A percentile compares a stretch with the other conserved stretches of the same genome.
Evolutionary conservation across 2,797 vertebrate species (phyloP).

Genomic region (Sparus aurata): DNA sequence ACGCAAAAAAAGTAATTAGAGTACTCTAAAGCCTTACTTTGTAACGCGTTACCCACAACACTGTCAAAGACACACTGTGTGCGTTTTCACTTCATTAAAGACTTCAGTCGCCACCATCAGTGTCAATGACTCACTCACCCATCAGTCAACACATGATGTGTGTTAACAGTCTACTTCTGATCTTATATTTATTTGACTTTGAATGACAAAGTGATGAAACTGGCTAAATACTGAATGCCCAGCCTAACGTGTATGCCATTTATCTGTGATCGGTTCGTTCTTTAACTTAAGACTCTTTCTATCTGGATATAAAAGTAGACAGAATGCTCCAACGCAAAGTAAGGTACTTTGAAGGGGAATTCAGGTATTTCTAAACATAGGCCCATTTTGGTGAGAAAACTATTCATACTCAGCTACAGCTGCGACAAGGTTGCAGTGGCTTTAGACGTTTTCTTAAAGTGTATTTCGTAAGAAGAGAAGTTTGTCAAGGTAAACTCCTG

Average conservation of each 20-base stretch:
- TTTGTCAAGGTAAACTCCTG: no score
- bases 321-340: neutral
- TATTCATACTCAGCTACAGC: no score
- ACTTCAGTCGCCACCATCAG: neutral
- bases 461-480: no score
- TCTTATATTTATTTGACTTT: neutral
- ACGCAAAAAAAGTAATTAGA: no score
- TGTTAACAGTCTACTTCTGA: neutral
- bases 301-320: neutral
- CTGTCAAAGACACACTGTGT: neutral
- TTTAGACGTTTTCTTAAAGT: no score
- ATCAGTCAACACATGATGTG: neutral
- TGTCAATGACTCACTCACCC: conserved; percentile 4
- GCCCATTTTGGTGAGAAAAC: no score
- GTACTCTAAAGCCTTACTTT: no score
- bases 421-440: no score
- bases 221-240: neutral
- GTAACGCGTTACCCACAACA: no score
- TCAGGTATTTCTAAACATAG: no score
- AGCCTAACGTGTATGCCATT: neutral
- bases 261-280: neutral
- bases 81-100: neutral
- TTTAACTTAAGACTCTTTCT: neutral
- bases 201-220: neutral
- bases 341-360: neutral